Conservation (phyloP, 1,140 invertebrate species). For the Nebria ingens region DNA sequence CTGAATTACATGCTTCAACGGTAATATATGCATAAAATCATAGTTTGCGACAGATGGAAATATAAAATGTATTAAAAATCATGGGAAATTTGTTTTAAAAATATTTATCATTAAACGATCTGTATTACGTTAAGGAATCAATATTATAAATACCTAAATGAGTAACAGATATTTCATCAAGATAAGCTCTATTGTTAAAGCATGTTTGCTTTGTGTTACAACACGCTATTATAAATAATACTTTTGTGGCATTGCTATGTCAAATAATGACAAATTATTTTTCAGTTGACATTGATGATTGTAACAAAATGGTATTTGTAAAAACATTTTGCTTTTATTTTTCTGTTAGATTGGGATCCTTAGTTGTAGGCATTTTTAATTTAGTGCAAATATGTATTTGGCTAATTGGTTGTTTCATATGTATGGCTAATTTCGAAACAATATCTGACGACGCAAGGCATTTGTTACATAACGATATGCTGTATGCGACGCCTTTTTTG, state of each 20-base stretch:
- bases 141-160: constrained; percentile 1
- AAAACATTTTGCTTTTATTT: not conserved
- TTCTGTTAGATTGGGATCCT: not conserved
- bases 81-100: no score
- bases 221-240: not conserved
- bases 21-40: no score
- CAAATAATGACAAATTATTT: not conserved
- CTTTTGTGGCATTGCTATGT: not conserved
- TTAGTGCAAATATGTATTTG: not conserved
- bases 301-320: not conserved
- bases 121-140: not conserved
- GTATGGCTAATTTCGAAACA: not conserved
- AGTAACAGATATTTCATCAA: not conserved
- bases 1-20: no score
- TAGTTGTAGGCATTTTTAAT: not conserved
- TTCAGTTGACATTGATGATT: not conserved
- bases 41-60: no score
- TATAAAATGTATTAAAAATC: no score
- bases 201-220: not conserved
- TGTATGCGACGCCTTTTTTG: not conserved
- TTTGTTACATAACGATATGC: not conserved
- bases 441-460: not conserved
- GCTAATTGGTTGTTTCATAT: not conserved
- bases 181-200: constrained; percentile 3
- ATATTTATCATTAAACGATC: no score